Conservation (phyloP, 2,888 invertebrate species). For the Athalia cordata region DNA sequence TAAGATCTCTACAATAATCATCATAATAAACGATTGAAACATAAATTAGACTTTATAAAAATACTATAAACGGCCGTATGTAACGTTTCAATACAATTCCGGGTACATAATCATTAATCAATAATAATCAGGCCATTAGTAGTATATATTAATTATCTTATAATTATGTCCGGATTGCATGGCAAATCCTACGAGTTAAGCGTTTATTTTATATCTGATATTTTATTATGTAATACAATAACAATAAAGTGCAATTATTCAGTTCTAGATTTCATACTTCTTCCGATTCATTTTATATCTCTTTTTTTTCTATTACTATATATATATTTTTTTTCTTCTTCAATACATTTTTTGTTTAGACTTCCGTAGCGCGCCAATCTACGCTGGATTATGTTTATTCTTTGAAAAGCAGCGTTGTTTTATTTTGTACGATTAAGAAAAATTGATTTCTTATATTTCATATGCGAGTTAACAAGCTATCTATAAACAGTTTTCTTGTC, state of each 20-base stretch:
- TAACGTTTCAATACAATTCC: slow-evolving; percentile 64
- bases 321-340: background rate
- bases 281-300: slow-evolving; percentile 11
- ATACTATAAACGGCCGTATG: slow-evolving; percentile 65
- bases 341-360: background rate
- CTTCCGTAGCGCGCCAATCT: slow-evolving; percentile 1
- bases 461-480: slow-evolving; percentile 37
- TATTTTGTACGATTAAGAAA: slow-evolving; percentile 39
- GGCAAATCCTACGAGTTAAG: slow-evolving; percentile 55
- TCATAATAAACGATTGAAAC: slow-evolving; percentile 55
- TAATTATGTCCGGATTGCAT: slow-evolving; percentile 54
- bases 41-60: slow-evolving; percentile 68
- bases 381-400: slow-evolving; percentile 38
- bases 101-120: slow-evolving; percentile 58
- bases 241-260: slow-evolving; percentile 51
- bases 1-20: slow-evolving; percentile 50
- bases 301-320: background rate
- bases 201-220: slow-evolving; percentile 43
- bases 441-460: slow-evolving; percentile 21
- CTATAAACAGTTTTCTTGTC: slow-evolving; percentile 25
- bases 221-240: slow-evolving; percentile 45
- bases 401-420: slow-evolving; percentile 4
- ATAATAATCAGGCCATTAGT: slow-evolving; percentile 53
- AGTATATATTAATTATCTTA: slow-evolving; percentile 48
- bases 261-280: slow-evolving; percentile 33